Conservation (phyloP, 2,113 vertebrate species). For the Azemiops feae region DNA sequence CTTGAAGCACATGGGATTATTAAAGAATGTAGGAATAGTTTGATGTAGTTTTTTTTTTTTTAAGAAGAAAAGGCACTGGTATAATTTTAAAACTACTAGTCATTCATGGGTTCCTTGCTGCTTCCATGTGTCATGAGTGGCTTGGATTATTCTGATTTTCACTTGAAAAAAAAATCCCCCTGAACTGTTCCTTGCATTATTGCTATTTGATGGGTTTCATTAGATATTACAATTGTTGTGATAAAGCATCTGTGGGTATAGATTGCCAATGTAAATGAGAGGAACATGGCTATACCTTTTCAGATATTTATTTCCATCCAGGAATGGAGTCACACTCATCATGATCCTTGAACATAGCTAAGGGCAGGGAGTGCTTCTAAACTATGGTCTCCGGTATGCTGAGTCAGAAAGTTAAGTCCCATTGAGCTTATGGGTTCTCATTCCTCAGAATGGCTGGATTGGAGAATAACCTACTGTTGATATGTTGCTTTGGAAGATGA, state of each 20-base stretch:
- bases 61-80: constrained; percentile 16
- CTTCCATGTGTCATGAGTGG: neutral
- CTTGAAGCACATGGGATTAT: neutral
- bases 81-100: constrained; percentile 42
- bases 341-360: too few relatives aligned
- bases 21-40: constrained; percentile 6
- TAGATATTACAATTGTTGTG: neutral
- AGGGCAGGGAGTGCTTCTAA: neutral
- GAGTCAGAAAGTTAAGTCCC: neutral
- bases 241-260: neutral
- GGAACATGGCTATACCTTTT: neutral
- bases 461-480: neutral
- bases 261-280: neutral
- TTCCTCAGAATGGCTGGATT: neutral
- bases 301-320: neutral
- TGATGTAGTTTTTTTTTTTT: neutral
- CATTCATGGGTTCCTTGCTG: constrained; percentile 7
- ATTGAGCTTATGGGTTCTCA: neutral
- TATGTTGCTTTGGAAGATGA: neutral
- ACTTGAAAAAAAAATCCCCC: neutral
- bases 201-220: neutral
- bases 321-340: too few relatives aligned
- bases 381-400: neutral
- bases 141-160: neutral
- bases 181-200: neutral